These are phyloP conservation scores for Sitta carolinensis DNA, from an alignment of 2,797 vertebrate genomes.

Conservation along the genomic window DNA sequence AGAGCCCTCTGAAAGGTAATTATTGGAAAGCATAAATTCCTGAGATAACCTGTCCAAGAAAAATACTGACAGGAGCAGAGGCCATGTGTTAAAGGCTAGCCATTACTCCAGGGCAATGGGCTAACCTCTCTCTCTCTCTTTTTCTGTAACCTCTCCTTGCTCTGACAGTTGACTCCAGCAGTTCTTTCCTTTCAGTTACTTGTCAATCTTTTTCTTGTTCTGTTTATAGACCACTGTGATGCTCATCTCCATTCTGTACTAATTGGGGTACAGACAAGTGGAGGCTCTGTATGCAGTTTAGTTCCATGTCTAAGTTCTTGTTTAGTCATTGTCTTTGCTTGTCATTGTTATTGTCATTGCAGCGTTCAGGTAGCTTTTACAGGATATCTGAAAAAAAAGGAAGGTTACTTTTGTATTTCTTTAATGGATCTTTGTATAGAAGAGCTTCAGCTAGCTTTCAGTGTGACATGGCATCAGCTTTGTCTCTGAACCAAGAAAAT, in stretches of 20 bases:
- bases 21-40: conserved; percentile 79
- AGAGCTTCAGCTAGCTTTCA: background rate
- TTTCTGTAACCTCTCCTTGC: conserved; percentile 8
- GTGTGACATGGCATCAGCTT: background rate
- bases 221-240: background rate
- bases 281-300: background rate
- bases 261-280: background rate
- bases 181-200: conserved; percentile 23
- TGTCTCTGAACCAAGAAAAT: background rate
- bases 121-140: background rate
- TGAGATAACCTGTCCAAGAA: conserved; percentile 75
- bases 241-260: background rate
- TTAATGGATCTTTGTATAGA: background rate
- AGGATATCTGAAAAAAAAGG: background rate
- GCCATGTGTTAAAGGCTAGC: conserved; percentile 51
- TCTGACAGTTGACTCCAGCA: background rate
- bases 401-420: background rate
- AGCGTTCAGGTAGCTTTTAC: background rate
- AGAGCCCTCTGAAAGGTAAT: conserved; percentile 75
- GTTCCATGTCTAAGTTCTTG: background rate
- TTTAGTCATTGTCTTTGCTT: background rate
- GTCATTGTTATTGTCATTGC: background rate
- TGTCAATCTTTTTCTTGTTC: background rate
- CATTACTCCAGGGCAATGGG: conserved; percentile 25
- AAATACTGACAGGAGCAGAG: conserved; percentile 70